Base-by-base conservation (phyloP, 2,888 invertebrate species). In the Eristalis arbustorum region DNA sequence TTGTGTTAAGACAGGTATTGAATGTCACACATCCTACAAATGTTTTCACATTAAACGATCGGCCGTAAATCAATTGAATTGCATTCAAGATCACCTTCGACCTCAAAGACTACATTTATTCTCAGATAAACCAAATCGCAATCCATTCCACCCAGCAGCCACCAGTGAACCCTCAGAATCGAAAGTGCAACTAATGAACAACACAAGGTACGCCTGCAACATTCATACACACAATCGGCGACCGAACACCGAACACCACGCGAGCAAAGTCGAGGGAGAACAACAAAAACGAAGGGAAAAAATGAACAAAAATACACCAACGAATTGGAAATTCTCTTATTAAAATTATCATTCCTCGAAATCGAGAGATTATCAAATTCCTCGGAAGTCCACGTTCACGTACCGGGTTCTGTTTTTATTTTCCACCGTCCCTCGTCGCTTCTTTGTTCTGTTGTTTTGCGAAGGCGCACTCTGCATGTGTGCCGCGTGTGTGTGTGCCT, bases 261-360 rank as follows among this genome's bases (percentile, higher is more conserved):
- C 23, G 28, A 59, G 23, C 59, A 57, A 22, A 57, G 23, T 57
- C 18, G 59, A 25, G 8, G 10, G 31, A 31, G 31, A 31, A 31
- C 31, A 74, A 64, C 61, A 34, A 72, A 37, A 67, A 25, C 56
- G 49, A 56, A 73, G 75, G 28, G 68, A 40, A 72, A 68, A 40
- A 37, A 49, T 31, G 5, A 59, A 64, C 42, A 62, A 72, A 75
- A 49, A 61, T n/a, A 76, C 49, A 49, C 49, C 49, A 88, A 85
- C 81, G 79, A 88, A 81, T 82, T 84, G 83, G 79, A 88, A 85
- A 89, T 88, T 89, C 88, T 85, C 88, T 89, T 89, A 89, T 89
- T 89, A 89, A 89, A 88, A 88, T 88, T 88, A 89, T 89, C 89
- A 79, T 88, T 88, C 84, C 88, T 88, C 79, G 89, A 88, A 88